These are phyloP conservation scores for Apostichopus californicus DNA, from an alignment of 35 echinoderm and acorn worm species.

Conservation along the genomic window DNA sequence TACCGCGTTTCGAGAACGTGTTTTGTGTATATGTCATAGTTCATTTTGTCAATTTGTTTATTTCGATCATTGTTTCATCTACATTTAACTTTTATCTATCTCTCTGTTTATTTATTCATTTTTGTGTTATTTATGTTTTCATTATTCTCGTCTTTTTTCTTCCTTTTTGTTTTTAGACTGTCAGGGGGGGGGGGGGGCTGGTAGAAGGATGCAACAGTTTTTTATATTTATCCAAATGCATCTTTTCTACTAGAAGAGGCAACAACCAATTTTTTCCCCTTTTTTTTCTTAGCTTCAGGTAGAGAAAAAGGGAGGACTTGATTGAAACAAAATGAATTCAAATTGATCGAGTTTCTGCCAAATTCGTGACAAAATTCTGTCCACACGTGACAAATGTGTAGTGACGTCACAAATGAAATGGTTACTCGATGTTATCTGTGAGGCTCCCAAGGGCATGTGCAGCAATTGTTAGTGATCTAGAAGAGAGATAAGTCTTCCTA, in stretches of 20 bases:
- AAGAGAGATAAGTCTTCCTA: neutral
- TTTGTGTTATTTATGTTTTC: too few species aligned
- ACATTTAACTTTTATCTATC: too few species aligned
- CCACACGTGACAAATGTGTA: neutral
- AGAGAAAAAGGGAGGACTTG: slow-evolving; percentile 10
- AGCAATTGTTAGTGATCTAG: neutral
- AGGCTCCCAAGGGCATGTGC: neutral
- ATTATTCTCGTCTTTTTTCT: too few species aligned
- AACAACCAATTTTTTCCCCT: neutral
- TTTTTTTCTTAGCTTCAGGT: neutral
- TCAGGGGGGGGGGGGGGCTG: too few species aligned
- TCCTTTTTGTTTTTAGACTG: too few species aligned
- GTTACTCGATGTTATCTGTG: neutral
- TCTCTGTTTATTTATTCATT: too few species aligned
- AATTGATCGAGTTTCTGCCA: slow-evolving; percentile 36
- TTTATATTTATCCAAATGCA: neutral
- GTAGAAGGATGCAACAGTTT: neutral
- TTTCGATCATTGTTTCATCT: too few species aligned
- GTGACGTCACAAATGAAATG: slow-evolving; percentile 23
- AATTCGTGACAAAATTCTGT: slow-evolving; percentile 18
- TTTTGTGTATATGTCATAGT: too few species aligned
- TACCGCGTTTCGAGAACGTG: too few species aligned
- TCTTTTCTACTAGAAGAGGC: neutral
- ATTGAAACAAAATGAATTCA: slow-evolving; percentile 5
- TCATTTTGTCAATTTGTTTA: too few species aligned